phyloP scores from a whole-genome alignment of 2,888 invertebrate species.

The Drosophila multiciliata region DNA sequence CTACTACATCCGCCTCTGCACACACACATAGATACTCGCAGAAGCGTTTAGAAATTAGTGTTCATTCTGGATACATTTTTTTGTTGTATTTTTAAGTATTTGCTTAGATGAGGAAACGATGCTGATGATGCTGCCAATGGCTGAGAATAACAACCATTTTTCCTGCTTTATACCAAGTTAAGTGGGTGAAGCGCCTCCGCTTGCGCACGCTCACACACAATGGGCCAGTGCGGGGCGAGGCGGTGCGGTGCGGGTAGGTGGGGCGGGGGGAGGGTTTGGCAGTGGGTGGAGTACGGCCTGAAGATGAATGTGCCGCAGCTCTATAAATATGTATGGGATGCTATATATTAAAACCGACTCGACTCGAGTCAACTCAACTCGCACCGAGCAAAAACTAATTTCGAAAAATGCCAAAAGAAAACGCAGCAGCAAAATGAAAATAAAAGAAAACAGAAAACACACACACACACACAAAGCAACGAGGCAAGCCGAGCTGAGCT shows the following conservation, averaged over 20 bases:
- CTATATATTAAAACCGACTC: conserved; percentile 83
- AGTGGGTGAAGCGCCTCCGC: conserved; percentile 68
- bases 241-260: neutral
- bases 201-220: conserved; percentile 40
- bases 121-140: conserved; percentile 68
- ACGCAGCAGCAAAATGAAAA: conserved; percentile 74
- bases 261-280: neutral
- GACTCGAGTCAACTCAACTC: conserved; percentile 64
- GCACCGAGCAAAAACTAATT: conserved; percentile 81
- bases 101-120: conserved; percentile 51
- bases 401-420: conserved; percentile 82
- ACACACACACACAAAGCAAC: conserved; percentile 37
- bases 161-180: conserved; percentile 74
- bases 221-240: neutral
- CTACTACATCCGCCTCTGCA: conserved; percentile 8
- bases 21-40: neutral
- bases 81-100: conserved; percentile 51
- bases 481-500: conserved; percentile 20
- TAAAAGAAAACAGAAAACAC: conserved; percentile 57
- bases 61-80: conserved; percentile 10
- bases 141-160: conserved; percentile 66
- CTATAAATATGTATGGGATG: conserved; percentile 82
- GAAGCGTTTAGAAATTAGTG: conserved; percentile 62
- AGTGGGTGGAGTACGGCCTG: conserved; percentile 45
- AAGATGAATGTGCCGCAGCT: conserved; percentile 82